Conservation (phyloP, 2,888 invertebrate genomes). For the Drosophila kuntzei region DNA sequence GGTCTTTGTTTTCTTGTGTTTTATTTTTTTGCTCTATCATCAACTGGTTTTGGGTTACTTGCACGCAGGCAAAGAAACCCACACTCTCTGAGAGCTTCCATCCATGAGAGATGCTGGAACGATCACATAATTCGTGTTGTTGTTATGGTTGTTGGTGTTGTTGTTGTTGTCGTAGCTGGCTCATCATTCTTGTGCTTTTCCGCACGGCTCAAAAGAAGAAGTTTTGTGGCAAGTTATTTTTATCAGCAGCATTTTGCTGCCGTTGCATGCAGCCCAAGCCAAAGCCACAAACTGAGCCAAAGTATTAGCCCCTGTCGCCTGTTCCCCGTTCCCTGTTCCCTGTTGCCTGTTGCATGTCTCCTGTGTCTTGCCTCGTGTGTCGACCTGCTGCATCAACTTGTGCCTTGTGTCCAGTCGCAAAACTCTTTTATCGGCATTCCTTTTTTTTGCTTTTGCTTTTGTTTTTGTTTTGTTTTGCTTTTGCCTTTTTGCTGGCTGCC, state of each 20-base stretch:
- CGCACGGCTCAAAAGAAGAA: conserved; percentile 61
- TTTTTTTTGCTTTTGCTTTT: conserved; percentile 23
- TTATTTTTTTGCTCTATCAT: conserved; percentile 62
- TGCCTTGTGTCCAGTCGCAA: conserved; percentile 37
- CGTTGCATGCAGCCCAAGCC: conserved; percentile 65
- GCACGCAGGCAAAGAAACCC: conserved; percentile 60
- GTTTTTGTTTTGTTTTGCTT: conserved; percentile 22
- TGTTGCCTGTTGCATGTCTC: conserved; percentile 2
- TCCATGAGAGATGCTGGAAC: conserved; percentile 54
- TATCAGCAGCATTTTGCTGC: conserved; percentile 75
- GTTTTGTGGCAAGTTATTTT: conserved; percentile 76
- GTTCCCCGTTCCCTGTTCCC: not conserved
- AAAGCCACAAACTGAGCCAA: conserved; percentile 16
- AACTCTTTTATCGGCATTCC: conserved; percentile 65
- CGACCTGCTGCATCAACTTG: conserved; percentile 51
- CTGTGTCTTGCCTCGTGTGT: conserved; percentile 42
- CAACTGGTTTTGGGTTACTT: conserved; percentile 75
- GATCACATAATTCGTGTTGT: conserved; percentile 78
- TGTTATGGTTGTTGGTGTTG: conserved; percentile 33
- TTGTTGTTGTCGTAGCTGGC: conserved; percentile 64
- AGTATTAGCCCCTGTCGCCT: conserved; percentile 9
- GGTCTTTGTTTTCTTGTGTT: conserved; percentile 31
- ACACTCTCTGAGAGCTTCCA: conserved; percentile 36
- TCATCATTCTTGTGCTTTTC: conserved; percentile 78
- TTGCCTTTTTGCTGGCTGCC: conserved; percentile 42